Conservation (phyloP, 2,797 vertebrate genomes). For the Sebastes goodei region DNA sequence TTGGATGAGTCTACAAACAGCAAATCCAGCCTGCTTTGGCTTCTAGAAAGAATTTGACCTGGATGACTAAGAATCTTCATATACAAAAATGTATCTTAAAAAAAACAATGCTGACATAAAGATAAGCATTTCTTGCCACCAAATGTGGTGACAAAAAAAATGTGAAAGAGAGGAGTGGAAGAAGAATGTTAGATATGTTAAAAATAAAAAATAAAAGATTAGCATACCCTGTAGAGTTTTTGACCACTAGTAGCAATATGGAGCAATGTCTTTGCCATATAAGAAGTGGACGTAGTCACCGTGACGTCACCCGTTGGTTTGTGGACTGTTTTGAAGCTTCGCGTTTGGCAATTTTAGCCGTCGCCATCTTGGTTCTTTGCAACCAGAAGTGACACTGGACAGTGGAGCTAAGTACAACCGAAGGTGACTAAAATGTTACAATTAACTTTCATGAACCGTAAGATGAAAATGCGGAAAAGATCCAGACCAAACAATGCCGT, state of each 20-base stretch:
- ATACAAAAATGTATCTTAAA: background rate
- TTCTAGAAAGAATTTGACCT: background rate
- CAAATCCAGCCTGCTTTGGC: background rate
- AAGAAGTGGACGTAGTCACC: too few species aligned
- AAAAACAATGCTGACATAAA: background rate
- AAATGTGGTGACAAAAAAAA: background rate
- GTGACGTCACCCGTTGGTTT: too few species aligned
- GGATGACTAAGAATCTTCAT: slow-evolving; percentile 7
- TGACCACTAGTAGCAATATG: background rate
- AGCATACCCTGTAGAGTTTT: background rate
- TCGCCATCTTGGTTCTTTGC: too few species aligned
- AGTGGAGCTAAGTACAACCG: too few species aligned
- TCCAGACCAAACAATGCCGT: fast-evolving
- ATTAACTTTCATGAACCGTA: too few species aligned
- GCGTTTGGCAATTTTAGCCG: too few species aligned
- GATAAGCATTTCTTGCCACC: background rate
- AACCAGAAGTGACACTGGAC: too few species aligned
- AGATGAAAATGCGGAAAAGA: too few species aligned
- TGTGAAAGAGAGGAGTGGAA: background rate
- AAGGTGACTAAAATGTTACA: too few species aligned
- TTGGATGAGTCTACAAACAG: slow-evolving; percentile 4
- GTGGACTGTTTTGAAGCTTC: too few species aligned
- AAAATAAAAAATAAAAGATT: background rate
- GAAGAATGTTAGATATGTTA: background rate
- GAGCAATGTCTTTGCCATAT: background rate